Evolutionary conservation across 2,113 vertebrate species (phyloP).

Genomic region (Cebidichthys violaceus): DNA sequence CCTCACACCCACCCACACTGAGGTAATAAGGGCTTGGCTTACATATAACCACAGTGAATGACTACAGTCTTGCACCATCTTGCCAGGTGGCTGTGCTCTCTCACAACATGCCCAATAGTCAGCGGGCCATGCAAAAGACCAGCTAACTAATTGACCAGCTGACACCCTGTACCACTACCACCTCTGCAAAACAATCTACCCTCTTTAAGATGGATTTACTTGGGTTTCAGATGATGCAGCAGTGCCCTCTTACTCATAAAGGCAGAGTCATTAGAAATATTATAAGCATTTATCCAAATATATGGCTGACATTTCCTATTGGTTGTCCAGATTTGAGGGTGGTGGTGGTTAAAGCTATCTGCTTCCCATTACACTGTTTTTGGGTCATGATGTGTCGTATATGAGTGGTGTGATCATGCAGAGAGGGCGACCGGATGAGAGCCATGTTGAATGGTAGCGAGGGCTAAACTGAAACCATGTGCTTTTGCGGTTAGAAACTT

Average conservation of each 20-base stretch:
- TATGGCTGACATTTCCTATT: conserved; percentile 64
- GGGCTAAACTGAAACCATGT: conserved; percentile 82
- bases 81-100: conserved; percentile 63
- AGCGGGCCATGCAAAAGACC: conserved; percentile 5
- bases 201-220: conserved; percentile 32
- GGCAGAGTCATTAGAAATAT: conserved; percentile 43
- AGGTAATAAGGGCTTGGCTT: conserved; percentile 67
- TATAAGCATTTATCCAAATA: conserved; percentile 45
- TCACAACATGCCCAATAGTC: conserved; percentile 35
- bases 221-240: conserved; percentile 36
- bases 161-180: conserved; percentile 22
- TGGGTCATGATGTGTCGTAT: conserved; percentile 57
- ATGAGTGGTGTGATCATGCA: conserved; percentile 53
- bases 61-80: conserved; percentile 44
- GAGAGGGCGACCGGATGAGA: conserved; percentile 56
- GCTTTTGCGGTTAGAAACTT: conserved; percentile 70
- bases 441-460: conserved; percentile 77
- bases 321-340: conserved; percentile 48
- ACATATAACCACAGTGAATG: conserved; percentile 48
- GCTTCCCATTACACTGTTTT: conserved; percentile 66
- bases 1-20: conserved; percentile 52
- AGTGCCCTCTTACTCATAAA: conserved; percentile 27
- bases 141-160: conserved; percentile 43
- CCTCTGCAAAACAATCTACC: conserved; percentile 31
- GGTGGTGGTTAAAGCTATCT: conserved; percentile 50